A percentile compares a stretch with the other conserved stretches of the same genome.
These are phyloP conservation scores for Agriotes lineatus DNA, from an alignment of 2,888 invertebrate genomes.

Conservation along the genomic window DNA sequence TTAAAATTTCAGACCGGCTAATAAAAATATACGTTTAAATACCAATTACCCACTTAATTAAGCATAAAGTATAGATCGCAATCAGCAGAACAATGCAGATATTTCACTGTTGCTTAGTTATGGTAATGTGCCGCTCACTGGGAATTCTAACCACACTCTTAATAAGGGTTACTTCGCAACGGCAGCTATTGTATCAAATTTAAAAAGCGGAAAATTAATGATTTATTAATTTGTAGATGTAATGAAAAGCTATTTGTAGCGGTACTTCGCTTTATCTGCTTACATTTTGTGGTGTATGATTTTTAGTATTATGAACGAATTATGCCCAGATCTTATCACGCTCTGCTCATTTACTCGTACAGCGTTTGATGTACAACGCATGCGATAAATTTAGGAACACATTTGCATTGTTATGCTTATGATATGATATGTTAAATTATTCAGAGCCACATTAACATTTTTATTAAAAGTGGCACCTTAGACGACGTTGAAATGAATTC, in stretches of 20 bases:
- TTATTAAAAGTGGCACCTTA: neutral
- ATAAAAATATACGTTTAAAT: slow-evolving; percentile 53
- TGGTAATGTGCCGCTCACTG: slow-evolving; percentile 55
- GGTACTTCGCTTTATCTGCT: slow-evolving; percentile 39
- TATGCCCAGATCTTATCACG: slow-evolving; percentile 30
- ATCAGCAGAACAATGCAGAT: slow-evolving; percentile 62
- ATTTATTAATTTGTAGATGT: slow-evolving; percentile 55
- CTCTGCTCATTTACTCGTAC: slow-evolving; percentile 16
- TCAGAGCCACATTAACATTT: slow-evolving; percentile 4
- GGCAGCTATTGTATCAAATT: slow-evolving; percentile 51
- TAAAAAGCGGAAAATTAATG: slow-evolving; percentile 61
- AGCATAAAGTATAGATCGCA: slow-evolving; percentile 58
- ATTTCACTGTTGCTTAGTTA: slow-evolving; percentile 64
- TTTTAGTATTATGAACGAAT: slow-evolving; percentile 36
- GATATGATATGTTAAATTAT: neutral
- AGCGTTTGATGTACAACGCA: slow-evolving; percentile 11
- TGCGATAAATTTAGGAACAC: slow-evolving; percentile 5
- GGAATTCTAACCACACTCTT: slow-evolving; percentile 38
- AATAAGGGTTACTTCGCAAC: slow-evolving; percentile 46
- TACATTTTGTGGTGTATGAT: slow-evolving; percentile 43
- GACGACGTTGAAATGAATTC: no score
- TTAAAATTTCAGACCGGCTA: slow-evolving; percentile 13
- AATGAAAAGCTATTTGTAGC: slow-evolving; percentile 42
- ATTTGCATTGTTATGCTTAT: slow-evolving; percentile 3
- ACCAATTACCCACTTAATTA: slow-evolving; percentile 62